Percentiles rank a stretch among this genome's conserved stretches.
Conservation (phyloP, 1,140 invertebrate species). For the Drosophila pandora region DNA sequence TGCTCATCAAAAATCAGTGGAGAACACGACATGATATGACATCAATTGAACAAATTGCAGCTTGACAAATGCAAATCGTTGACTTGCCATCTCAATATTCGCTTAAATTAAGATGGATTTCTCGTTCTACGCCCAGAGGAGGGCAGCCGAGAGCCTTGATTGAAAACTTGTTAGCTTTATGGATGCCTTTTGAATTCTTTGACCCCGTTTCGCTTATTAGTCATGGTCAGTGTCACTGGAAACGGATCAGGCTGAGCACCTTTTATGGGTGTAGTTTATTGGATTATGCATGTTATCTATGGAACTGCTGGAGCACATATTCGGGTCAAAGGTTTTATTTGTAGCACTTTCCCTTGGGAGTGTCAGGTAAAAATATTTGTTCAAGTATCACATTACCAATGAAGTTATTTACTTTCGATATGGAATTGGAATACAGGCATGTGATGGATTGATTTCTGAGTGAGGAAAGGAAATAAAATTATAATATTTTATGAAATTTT, state of each 20-base stretch:
- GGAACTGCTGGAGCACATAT: slow-evolving; percentile 12
- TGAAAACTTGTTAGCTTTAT: slow-evolving; percentile 1
- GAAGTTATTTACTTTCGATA: slow-evolving; percentile 16
- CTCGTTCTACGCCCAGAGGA: slow-evolving; percentile 2
- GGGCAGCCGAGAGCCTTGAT: slow-evolving; percentile 2
- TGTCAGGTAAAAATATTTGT: slow-evolving; percentile 19
- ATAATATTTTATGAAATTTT: too few species aligned
- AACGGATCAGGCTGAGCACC: slow-evolving; percentile 21
- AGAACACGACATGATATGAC: slow-evolving; percentile 47
- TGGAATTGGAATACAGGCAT: not conserved
- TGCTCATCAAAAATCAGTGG: slow-evolving; percentile 38
- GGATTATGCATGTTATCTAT: slow-evolving; percentile 9
- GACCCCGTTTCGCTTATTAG: slow-evolving; percentile 20
- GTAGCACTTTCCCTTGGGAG: slow-evolving; percentile 39
- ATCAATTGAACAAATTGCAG: slow-evolving; percentile 49
- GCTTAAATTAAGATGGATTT: slow-evolving; percentile 51
- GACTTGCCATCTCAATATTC: slow-evolving; percentile 27
- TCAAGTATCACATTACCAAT: slow-evolving; percentile 32
- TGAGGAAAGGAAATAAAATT: too few species aligned
- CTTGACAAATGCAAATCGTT: slow-evolving; percentile 39
- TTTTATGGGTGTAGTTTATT: slow-evolving; percentile 6
- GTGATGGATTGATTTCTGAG: too few species aligned
- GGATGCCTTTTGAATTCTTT: not conserved
- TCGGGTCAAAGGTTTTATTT: slow-evolving; percentile 35
- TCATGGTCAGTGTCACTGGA: slow-evolving; percentile 23